Percentiles rank a stretch among this genome's conserved stretches.
Evolutionary conservation across 2,888 invertebrate genomes (phyloP).

Genomic region (Acleris holmiana): DNA sequence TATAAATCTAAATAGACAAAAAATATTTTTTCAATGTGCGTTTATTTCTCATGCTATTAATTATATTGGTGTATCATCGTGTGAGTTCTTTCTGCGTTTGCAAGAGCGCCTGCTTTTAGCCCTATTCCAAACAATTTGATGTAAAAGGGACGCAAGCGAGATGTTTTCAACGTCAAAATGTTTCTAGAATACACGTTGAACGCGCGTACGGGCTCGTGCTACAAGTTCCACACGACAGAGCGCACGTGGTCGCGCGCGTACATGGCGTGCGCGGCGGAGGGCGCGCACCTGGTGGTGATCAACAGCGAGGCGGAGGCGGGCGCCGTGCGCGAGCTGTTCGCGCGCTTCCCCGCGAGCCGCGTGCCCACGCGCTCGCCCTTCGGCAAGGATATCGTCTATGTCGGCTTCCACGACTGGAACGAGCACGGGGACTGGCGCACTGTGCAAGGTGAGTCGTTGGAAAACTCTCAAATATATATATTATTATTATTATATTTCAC

Average conservation of each 20-base stretch:
- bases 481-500: too few relatives aligned
- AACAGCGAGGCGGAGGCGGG: slow-evolving; percentile 30
- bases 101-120: too few relatives aligned
- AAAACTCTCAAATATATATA: not conserved
- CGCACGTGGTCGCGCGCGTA: slow-evolving; percentile 33
- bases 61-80: too few relatives aligned
- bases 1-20: too few relatives aligned
- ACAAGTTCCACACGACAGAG: slow-evolving; percentile 37
- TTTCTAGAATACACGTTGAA: slow-evolving; percentile 27
- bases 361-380: slow-evolving; percentile 6
- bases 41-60: too few relatives aligned
- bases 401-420: slow-evolving; percentile 31
- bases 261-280: slow-evolving; percentile 38
- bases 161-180: too few relatives aligned
- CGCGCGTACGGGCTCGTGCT: slow-evolving; percentile 32
- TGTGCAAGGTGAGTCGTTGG: slow-evolving; percentile 16
- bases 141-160: too few relatives aligned
- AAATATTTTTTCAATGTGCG: too few relatives aligned
- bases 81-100: too few relatives aligned
- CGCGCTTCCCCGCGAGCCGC: slow-evolving; percentile 1
- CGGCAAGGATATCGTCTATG: slow-evolving; percentile 29
- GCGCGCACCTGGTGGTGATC: slow-evolving; percentile 31
- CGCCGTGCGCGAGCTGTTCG: slow-evolving; percentile 20
- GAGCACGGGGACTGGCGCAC: slow-evolving; percentile 35
- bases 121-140: too few relatives aligned